Evolutionary conservation across 2,113 vertebrate genomes (phyloP).

Genomic region (Sander vitreus): DNA sequence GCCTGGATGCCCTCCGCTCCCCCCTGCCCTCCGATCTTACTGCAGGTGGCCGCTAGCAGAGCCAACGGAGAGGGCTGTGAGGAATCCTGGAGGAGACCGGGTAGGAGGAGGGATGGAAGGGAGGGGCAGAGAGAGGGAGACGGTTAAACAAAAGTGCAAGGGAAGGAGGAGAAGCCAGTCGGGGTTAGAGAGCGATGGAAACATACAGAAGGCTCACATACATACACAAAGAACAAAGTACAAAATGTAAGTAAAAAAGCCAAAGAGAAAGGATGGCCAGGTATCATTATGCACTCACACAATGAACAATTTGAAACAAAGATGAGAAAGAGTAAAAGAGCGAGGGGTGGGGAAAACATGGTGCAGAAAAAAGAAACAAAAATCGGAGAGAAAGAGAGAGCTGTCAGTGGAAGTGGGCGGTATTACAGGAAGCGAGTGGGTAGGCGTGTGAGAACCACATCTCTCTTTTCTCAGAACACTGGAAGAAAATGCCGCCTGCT

Average conservation of each 20-base stretch:
- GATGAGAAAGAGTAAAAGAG: conserved; percentile 28
- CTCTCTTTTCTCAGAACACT: conserved; percentile 82
- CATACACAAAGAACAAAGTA: conserved; percentile 37
- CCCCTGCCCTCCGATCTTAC: conserved; percentile 96
- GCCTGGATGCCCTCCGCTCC: conserved; percentile 87
- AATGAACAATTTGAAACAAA: conserved; percentile 32
- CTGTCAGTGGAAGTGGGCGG: conserved; percentile 84
- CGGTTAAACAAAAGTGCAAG: conserved; percentile 32
- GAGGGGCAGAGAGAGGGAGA: conserved; percentile 32
- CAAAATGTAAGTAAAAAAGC: conserved; percentile 23
- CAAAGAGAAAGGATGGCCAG: conserved; percentile 8
- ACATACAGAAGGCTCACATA: conserved; percentile 1
- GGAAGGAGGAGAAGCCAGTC: conserved; percentile 17
- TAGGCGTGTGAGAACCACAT: conserved; percentile 86
- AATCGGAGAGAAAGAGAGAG: conserved; percentile 69
- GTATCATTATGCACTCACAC: conserved; percentile 8
- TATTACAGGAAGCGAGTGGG: conserved; percentile 85
- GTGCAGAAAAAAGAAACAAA: conserved; percentile 59
- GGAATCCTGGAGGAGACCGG: conserved; percentile 87
- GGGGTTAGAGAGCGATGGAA: conserved; percentile 19
- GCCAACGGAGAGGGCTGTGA: conserved; percentile 98
- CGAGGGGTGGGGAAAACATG: conserved; percentile 43
- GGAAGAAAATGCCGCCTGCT: conserved; percentile 78
- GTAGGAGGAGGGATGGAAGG: background rate
- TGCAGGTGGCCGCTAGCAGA: conserved; percentile 98